Evolutionary conservation across 2,113 vertebrate species (phyloP), one percentile per base, ranked within the genome.

Genomic region (Erythrocercus mccallii): DNA sequence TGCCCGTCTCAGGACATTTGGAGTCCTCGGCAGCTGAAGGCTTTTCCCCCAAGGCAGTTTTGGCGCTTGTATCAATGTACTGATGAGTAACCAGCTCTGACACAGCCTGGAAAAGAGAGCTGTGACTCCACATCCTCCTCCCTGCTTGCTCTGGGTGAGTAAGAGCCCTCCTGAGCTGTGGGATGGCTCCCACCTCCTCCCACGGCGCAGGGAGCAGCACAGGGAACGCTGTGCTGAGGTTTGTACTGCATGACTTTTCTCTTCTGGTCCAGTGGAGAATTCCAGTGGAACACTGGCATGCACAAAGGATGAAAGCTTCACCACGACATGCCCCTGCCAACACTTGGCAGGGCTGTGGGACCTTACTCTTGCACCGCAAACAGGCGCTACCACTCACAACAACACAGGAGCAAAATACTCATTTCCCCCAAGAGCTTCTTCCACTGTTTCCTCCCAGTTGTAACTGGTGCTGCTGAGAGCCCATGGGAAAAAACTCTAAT

Each of bases 401-500:
- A 31, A 71, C 56, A n/a, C 5, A 48, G 80, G 22, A 48, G 48
- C 44, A 91, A 93, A 95, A 87, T 31, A 42, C 69, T 77, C 51
- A 31, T 40, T 93, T 96, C 47, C 33, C 56, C 60, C 89, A 83
- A 66, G 11, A 74, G 80, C 69, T 78, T 78, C 86, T 86, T 20
- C 76, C 90, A 88, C 64, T 27, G 31, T 51, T 84, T 93, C 86
- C 69, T 94, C 86, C 92, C 76, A 78, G 86, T 94, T 93, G 81
- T 51, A 93, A 96, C 82, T 93, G 86, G 86, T 71, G 82, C 76
- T 78, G 80, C 92, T 53, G 64, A 83, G 51, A 95, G 82, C 48
- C 83, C 94, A 96, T 95, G 96, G 94, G 96, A 95, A 96, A 94
- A 94, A 86, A 12, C 61, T 78, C 64, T 5, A 22, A 60, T n/a